A percentile compares a stretch with the other conserved stretches of the same genome.
Conservation (phyloP, 1,140 invertebrate species). For the Drosophila grimshawi region DNA sequence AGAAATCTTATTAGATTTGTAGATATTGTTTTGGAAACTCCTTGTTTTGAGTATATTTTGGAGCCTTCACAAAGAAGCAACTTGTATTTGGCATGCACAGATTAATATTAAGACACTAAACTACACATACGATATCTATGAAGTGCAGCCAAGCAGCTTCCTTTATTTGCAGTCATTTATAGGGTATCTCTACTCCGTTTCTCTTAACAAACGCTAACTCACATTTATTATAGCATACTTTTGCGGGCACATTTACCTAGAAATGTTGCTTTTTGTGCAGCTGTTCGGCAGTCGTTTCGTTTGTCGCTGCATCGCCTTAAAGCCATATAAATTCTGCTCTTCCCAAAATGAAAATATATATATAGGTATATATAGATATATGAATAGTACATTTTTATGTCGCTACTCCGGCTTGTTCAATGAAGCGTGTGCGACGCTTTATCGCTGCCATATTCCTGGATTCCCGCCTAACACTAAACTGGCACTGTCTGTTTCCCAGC, state of each 20-base stretch:
- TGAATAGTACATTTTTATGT: slow-evolving; percentile 15
- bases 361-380: background rate
- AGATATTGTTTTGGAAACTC: too few species aligned
- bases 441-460: slow-evolving; percentile 39
- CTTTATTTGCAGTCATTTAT: too few species aligned
- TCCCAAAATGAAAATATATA: background rate
- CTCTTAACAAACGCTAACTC: background rate
- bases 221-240: slow-evolving; percentile 72
- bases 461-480: slow-evolving; percentile 50
- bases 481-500: slow-evolving; percentile 20
- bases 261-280: slow-evolving; percentile 10
- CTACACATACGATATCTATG: too few species aligned
- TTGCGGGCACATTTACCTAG: slow-evolving; percentile 52
- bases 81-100: too few species aligned
- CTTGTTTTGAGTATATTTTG: too few species aligned
- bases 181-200: background rate
- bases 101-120: background rate
- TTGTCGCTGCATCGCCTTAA: slow-evolving; percentile 46
- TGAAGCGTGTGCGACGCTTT: slow-evolving; percentile 61
- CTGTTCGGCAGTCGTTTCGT: slow-evolving; percentile 33
- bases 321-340: slow-evolving; percentile 67
- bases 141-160: too few species aligned
- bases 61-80: too few species aligned
- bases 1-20: too few species aligned
- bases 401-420: slow-evolving; percentile 59